Conservation (phyloP, 37 sponge, comb jelly and placozoan genomes). For the Axinella damicornis region DNA sequence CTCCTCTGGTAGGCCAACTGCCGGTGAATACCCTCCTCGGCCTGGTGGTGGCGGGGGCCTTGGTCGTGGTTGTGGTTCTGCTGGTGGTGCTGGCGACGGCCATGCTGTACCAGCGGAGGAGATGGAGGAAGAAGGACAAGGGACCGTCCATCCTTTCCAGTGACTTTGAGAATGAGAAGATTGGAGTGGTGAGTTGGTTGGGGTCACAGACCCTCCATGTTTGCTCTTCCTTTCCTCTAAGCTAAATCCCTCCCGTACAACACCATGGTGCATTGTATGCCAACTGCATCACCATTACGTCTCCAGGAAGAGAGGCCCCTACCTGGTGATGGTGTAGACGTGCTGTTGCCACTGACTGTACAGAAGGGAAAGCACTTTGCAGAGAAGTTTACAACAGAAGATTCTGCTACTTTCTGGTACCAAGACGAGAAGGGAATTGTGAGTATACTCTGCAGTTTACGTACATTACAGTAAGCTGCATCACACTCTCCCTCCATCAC, state of each 20-base stretch:
- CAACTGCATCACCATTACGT: no score
- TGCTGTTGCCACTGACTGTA: slow-evolving; percentile 42
- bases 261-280: no score
- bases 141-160: slow-evolving; percentile 45
- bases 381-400: slow-evolving; percentile 58
- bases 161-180: slow-evolving; percentile 54
- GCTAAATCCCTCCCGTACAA: no score
- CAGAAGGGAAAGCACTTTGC: slow-evolving; percentile 68
- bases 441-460: no score
- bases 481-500: not conserved
- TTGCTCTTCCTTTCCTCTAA: no score
- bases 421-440: slow-evolving; percentile 72
- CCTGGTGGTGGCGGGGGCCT: slow-evolving; percentile 10
- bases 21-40: slow-evolving; percentile 5
- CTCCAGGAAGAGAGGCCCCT: slow-evolving; percentile 58
- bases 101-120: not conserved
- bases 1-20: not conserved
- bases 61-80: slow-evolving; percentile 35
- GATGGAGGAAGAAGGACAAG: slow-evolving; percentile 38
- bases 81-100: slow-evolving; percentile 4
- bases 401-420: slow-evolving; percentile 63
- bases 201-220: no score
- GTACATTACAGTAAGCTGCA: no score
- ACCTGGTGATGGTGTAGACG: slow-evolving; percentile 29
- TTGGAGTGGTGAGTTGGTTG: slow-evolving; percentile 68